A percentile compares a stretch with the other conserved stretches of the same genome.
phyloP scores from a whole-genome alignment of 2,113 vertebrate genomes.

The Notothenia rossii region DNA sequence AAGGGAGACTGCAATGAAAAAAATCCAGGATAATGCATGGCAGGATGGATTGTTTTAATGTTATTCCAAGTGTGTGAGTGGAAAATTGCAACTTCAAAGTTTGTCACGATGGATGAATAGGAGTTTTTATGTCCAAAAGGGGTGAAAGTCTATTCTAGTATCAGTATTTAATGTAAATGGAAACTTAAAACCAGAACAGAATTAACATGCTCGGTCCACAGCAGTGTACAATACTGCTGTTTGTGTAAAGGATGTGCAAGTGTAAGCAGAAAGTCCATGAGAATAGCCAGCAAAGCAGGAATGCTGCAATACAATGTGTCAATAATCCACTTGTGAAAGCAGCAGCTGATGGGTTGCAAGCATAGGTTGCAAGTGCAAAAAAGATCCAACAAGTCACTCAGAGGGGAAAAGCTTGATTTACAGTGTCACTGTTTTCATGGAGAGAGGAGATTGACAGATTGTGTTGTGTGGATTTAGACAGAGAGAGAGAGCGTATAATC shows the following conservation, averaged over 20 bases:
- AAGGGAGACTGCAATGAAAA: not conserved
- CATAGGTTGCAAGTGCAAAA: conserved; percentile 7
- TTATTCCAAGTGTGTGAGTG: not conserved
- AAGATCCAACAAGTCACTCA: conserved; percentile 6
- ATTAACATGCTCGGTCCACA: conserved; percentile 10
- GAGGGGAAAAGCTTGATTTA: not conserved
- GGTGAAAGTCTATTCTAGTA: not conserved
- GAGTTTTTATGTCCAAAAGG: not conserved
- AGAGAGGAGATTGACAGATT: conserved; percentile 64
- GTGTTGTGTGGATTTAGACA: conserved; percentile 63
- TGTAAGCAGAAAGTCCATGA: conserved; percentile 33
- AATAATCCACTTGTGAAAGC: conserved; percentile 42
- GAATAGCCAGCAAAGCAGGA: conserved; percentile 33
- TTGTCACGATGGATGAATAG: not conserved
- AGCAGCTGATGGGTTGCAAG: conserved; percentile 4
- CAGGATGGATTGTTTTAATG: too few relatives aligned
- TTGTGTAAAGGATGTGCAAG: conserved; percentile 40
- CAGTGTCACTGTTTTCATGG: conserved; percentile 10
- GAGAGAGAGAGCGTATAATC: conserved; percentile 69
- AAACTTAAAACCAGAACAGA: not conserved
- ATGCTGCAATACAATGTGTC: conserved; percentile 30
- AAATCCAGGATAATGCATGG: not conserved
- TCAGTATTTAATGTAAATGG: not conserved
- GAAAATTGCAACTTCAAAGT: not conserved
- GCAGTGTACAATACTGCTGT: conserved; percentile 13